phyloP scores from a whole-genome alignment of 2,113 vertebrate species.

The Pungitius pungitius region DNA sequence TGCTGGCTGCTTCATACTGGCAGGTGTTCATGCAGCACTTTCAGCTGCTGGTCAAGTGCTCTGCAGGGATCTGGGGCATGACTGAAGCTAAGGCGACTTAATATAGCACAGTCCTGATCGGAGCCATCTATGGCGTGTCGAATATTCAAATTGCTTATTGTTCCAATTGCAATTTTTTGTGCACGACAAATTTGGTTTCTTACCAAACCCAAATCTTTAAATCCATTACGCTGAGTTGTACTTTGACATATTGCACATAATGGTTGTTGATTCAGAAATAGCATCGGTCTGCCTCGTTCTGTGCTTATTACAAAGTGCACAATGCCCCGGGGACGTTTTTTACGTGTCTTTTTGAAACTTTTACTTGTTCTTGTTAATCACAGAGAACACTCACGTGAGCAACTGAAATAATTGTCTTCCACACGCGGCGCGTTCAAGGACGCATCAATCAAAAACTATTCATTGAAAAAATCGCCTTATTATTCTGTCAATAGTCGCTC shows the following conservation, averaged over 20 bases:
- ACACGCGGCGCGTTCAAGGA: constrained; percentile 16
- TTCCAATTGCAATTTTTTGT: no score
- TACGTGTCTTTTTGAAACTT: not conserved
- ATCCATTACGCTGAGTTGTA: not conserved
- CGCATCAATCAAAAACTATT: constrained; percentile 1
- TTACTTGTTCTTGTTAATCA: not conserved
- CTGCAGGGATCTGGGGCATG: not conserved
- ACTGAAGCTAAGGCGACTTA: not conserved
- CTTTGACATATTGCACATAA: not conserved
- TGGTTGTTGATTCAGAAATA: not conserved
- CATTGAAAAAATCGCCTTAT: not conserved
- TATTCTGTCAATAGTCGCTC: not conserved
- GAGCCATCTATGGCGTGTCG: not conserved
- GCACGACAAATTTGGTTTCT: not conserved
- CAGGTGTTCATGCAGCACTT: constrained; percentile 25
- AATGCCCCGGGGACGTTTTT: not conserved
- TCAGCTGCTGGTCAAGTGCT: constrained; percentile 13
- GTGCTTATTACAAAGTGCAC: not conserved
- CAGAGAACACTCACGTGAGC: not conserved
- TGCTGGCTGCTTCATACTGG: constrained; percentile 2
- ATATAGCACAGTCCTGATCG: not conserved
- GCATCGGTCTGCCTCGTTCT: not conserved
- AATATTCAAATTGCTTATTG: not conserved
- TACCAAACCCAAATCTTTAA: not conserved
- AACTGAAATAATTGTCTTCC: not conserved